A percentile compares a stretch with the other conserved stretches of the same genome.
Conservation (phyloP, 2,888 invertebrate species). For the Phasia obesa region DNA sequence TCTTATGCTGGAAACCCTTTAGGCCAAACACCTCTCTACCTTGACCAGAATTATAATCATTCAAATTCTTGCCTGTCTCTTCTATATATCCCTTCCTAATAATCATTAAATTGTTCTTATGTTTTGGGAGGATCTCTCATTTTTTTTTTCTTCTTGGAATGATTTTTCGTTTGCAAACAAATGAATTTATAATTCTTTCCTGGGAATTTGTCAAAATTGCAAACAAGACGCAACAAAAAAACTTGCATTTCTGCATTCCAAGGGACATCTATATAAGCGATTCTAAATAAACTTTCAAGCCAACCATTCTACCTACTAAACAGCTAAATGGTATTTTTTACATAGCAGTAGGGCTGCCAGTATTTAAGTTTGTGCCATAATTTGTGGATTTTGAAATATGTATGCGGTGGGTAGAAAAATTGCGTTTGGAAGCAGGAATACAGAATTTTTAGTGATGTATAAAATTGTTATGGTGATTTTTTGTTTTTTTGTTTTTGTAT, state of each 20-base stretch:
- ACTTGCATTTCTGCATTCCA: constrained; percentile 68
- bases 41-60: constrained; percentile 54
- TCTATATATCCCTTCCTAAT: constrained; percentile 63
- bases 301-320: constrained; percentile 20
- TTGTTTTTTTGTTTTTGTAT: too few relatives aligned
- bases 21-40: constrained; percentile 51
- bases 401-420: too few relatives aligned
- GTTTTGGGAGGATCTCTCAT: constrained; percentile 49
- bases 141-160: constrained; percentile 15
- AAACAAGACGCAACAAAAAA: constrained; percentile 34
- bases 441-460: too few relatives aligned
- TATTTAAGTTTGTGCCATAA: too few relatives aligned
- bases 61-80: constrained; percentile 53
- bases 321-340: constrained; percentile 28
- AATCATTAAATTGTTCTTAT: constrained; percentile 47
- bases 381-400: too few relatives aligned
- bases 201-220: constrained; percentile 65
- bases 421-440: too few relatives aligned
- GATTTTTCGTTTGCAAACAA: constrained; percentile 48
- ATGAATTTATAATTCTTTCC: constrained; percentile 70
- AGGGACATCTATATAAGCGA: constrained; percentile 54
- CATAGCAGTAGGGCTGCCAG: too few relatives aligned
- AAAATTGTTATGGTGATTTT: too few relatives aligned
- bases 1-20: constrained; percentile 52
- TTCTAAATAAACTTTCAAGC: constrained; percentile 41